Percentiles rank a stretch among this genome's conserved stretches.
These are phyloP conservation scores for Drosophila leonis DNA, from an alignment of 2,888 invertebrate genomes.

Conservation along the genomic window DNA sequence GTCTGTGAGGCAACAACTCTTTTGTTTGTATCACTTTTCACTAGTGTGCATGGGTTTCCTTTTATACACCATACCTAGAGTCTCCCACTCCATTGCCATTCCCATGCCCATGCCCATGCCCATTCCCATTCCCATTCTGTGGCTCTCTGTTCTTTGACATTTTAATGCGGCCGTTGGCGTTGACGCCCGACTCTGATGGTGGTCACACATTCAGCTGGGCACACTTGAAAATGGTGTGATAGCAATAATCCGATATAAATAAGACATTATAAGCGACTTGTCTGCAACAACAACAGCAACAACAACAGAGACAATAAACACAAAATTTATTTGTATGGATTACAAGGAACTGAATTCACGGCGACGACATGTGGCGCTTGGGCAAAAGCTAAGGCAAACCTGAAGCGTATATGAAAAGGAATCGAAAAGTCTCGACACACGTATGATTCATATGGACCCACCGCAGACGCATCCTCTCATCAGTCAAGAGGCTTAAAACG, in stretches of 20 bases:
- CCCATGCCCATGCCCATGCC: slow-evolving; percentile 9
- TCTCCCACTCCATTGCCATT: slow-evolving; percentile 4
- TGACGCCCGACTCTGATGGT: slow-evolving; percentile 74
- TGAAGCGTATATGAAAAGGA: slow-evolving; percentile 14
- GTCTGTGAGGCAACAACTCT: slow-evolving; percentile 59
- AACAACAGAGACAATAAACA: slow-evolving; percentile 51
- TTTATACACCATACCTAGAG: slow-evolving; percentile 7
- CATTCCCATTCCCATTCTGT: slow-evolving; percentile 24
- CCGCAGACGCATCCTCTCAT: slow-evolving; percentile 62
- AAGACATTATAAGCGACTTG: slow-evolving; percentile 71
- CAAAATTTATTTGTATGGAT: slow-evolving; percentile 61
- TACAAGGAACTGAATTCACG: slow-evolving; percentile 65
- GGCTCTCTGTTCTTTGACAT: slow-evolving; percentile 67
- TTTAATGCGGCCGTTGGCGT: slow-evolving; percentile 80
- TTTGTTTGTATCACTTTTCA: slow-evolving; percentile 76
- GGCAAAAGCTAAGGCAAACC: slow-evolving; percentile 35
- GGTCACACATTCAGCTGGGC: slow-evolving; percentile 69
- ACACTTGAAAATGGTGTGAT: slow-evolving; percentile 76
- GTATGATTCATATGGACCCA: slow-evolving; percentile 62
- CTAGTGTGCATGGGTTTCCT: slow-evolving; percentile 47
- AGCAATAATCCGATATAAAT: slow-evolving; percentile 80
- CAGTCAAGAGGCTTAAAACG: slow-evolving; percentile 50
- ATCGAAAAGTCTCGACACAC: slow-evolving; percentile 11
- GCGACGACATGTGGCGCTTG: slow-evolving; percentile 76
- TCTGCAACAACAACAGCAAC: slow-evolving; percentile 20